Base-by-base conservation (phyloP, 1,140 invertebrate genomes). In the Pseudachorutes palmiensis region DNA sequence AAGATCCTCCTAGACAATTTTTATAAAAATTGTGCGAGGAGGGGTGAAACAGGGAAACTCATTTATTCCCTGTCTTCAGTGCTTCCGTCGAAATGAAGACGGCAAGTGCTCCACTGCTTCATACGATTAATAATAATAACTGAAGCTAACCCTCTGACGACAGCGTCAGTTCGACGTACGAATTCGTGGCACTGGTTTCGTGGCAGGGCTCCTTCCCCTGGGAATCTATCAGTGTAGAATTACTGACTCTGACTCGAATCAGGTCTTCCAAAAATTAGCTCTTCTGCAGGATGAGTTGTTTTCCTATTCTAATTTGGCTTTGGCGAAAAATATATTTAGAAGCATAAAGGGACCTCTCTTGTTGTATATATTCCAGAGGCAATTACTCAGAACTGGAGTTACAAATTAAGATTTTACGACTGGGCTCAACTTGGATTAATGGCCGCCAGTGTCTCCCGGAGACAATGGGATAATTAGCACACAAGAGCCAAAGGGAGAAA, bases 321-420 rank as follows among this genome's bases (percentile, higher is more conserved):
- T n/a, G n/a, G n/a, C n/a, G n/a, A n/a, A n/a, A n/a, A n/a, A n/a
- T n/a, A n/a, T n/a, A n/a, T n/a, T n/a, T n/a, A n/a, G n/a, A n/a
- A n/a, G n/a, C n/a, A n/a, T n/a, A n/a, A n/a, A n/a, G n/a, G n/a
- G n/a, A n/a, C n/a, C n/a, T n/a, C n/a, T n/a, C n/a, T n/a, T n/a
- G n/a, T n/a, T n/a, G n/a, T n/a, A n/a, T n/a, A n/a, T n/a, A n/a
- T n/a, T n/a, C n/a, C n/a, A n/a, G n/a, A n/a, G n/a, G n/a, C n/a
- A n/a, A n/a, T n/a, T n/a, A n/a, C n/a, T n/a, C n/a, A n/a, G n/a
- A n/a, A n/a, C n/a, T 12, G 24, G 24, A 22, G 12, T 26, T 16
- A 55, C 51, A 55, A 55, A 55, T 55, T 55, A 55, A 22, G 24
- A 12, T 55, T 55, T 55, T 55, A 55, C 51, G 51, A 55, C 51